Percentiles rank a stretch among this genome's conserved stretches.
Conservation (phyloP, 2,888 invertebrate genomes). For the Cheilosia pagana region DNA sequence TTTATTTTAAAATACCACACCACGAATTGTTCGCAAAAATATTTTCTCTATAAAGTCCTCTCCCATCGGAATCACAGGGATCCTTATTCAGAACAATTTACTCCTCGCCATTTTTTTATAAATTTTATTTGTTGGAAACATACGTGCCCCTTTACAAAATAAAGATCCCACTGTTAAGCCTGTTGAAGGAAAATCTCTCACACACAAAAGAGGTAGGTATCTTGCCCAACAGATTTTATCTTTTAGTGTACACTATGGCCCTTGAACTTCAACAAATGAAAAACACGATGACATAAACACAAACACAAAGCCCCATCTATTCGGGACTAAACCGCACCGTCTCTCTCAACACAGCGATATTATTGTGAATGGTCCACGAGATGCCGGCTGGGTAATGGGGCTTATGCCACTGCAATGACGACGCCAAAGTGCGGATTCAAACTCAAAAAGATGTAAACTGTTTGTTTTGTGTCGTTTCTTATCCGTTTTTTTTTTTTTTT, state of each 20-base stretch:
- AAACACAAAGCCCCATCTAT: slow-evolving; percentile 25
- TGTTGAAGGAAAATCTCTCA: slow-evolving; percentile 1
- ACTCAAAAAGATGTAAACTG: slow-evolving; percentile 1
- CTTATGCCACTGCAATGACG: slow-evolving; percentile 22
- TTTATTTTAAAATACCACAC: too few species aligned
- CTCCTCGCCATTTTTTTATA: too few species aligned
- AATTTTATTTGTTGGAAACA: not conserved
- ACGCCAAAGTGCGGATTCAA: slow-evolving; percentile 1
- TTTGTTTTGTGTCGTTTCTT: slow-evolving; percentile 23
- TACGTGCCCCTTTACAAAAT: not conserved
- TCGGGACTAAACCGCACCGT: slow-evolving; percentile 24
- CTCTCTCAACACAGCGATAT: slow-evolving; percentile 18
- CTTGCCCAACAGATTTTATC: slow-evolving; percentile 27
- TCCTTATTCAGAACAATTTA: too few species aligned
- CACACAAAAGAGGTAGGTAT: not conserved
- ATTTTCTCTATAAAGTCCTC: too few species aligned
- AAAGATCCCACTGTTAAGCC: slow-evolving; percentile 4
- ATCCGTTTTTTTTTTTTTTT: slow-evolving; percentile 22
- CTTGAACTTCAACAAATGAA: slow-evolving; percentile 55
- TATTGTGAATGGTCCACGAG: slow-evolving; percentile 51
- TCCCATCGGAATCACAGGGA: too few species aligned
- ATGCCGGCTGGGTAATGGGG: slow-evolving; percentile 42
- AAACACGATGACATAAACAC: slow-evolving; percentile 1
- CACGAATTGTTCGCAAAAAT: too few species aligned
- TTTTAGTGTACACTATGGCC: slow-evolving; percentile 46